Evolutionary conservation across 2,888 invertebrate species (phyloP).

Genomic region (Drosophila siamana): DNA sequence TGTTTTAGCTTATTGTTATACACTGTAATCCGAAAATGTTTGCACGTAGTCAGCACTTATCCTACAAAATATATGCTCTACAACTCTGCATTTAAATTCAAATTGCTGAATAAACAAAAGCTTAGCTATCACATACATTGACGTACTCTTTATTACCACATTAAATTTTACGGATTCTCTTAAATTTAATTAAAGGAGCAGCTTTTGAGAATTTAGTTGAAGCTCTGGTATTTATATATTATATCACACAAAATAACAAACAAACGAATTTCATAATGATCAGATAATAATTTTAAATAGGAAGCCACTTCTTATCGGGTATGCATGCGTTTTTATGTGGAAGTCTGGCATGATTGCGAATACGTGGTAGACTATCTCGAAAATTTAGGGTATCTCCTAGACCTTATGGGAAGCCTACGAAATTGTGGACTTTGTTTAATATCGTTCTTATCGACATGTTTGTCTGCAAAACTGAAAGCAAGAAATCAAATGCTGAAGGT

Average conservation of each 20-base stretch:
- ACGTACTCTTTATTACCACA: neutral
- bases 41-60: neutral
- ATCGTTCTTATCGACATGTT: constrained; percentile 24
- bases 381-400: neutral
- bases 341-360: neutral
- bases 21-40: neutral
- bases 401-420: neutral
- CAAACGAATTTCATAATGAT: neutral
- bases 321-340: neutral
- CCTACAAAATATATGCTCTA: neutral
- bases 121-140: neutral
- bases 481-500: constrained; percentile 22
- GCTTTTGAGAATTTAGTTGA: neutral
- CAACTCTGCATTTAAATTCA: too few relatives aligned
- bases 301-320: neutral
- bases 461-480: constrained; percentile 2
- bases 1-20: neutral
- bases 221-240: neutral
- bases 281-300: neutral
- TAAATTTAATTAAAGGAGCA: neutral
- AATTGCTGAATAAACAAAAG: neutral
- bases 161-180: neutral
- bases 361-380: neutral
- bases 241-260: neutral
- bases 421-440: constrained; percentile 1